Evolutionary conservation across 2,113 vertebrate genomes (phyloP), one percentile per base, ranked within the genome.

Genomic region (Calyptomena viridis): DNA sequence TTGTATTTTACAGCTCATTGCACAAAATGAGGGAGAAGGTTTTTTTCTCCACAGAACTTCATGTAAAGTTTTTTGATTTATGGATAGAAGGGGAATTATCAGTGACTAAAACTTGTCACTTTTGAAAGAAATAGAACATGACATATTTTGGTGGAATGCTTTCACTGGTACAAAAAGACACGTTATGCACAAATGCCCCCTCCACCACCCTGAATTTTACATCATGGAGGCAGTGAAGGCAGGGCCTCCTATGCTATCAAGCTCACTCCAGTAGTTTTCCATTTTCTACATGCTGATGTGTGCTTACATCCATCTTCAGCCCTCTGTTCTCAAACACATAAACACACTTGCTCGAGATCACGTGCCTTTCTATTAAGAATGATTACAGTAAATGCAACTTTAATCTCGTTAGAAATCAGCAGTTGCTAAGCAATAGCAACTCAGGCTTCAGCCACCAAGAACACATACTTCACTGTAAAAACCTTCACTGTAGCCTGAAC

Each of bases 361-460:
- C 47, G 35, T 12, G 39, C 46, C 27, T 75, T 72, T 74, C 50
- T 55, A 68, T 71, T 89, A 87, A 39, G 74, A 89, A 59, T 28
- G 18, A 89, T 87, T 93, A 74, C 53, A 76, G 39, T 22, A 85
- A 1, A 21, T 18, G 3, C 47, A 91, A 56, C 69, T 82, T 91
- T 55, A 93, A 87, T 64, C 37, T 87, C 24, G 17, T 76, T 79
- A 55, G 49, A 82, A 96, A 84, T 72, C 56, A 84, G 19, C 56
- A 59, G 90, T 50, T 94, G 92, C 90, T 87, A 93, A 93, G 84
- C 74, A 89, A 84, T 91, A 59, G 35, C 47, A 87, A 7, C 69
- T 87, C 39, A 33, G 42, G 69, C 66, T 79, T 84, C 69, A 8
- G 2, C 33, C 31, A 82, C 16, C 56, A 89, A 30, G 74, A 84